phyloP scores from a whole-genome alignment of 2,888 invertebrate species.

The Brassicogethes aeneus region DNA sequence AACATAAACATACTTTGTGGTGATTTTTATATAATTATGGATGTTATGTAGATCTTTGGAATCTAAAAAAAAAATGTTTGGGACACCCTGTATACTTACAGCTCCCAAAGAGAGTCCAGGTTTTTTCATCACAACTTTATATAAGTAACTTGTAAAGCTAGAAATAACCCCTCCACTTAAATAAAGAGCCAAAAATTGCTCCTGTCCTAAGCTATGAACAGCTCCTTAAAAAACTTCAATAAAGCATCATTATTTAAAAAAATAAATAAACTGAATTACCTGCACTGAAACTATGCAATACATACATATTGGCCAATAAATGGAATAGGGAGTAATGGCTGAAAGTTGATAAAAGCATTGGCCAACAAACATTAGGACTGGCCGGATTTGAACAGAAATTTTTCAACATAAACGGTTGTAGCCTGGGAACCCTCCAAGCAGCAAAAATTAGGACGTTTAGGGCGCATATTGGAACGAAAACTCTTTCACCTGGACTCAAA shows the following conservation, averaged over 20 bases:
- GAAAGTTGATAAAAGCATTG: conserved; percentile 91
- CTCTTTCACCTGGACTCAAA: conserved; percentile 62
- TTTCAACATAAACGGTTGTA: conserved; percentile 66
- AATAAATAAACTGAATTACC: too few species aligned
- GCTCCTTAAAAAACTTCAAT: conserved; percentile 51
- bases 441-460: conserved; percentile 71
- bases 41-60: too few species aligned
- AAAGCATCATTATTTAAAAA: too few species aligned
- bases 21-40: too few species aligned
- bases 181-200: conserved; percentile 88
- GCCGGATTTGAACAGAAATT: conserved; percentile 81
- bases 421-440: conserved; percentile 68
- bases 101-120: conserved; percentile 85
- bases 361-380: conserved; percentile 65
- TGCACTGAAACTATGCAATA: conserved; percentile 74
- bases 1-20: too few species aligned
- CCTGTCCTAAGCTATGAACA: conserved; percentile 69
- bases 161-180: conserved; percentile 81
- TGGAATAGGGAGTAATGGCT: conserved; percentile 86
- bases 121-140: conserved; percentile 61
- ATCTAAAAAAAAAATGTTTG: too few species aligned
- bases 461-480: conserved; percentile 72
- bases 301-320: conserved; percentile 92
- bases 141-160: conserved; percentile 73
- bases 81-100: conserved; percentile 67